Evolutionary conservation across 2,113 vertebrate species (phyloP), one percentile per base, ranked within the genome.

Genomic region (Anser brachyrhynchus): DNA sequence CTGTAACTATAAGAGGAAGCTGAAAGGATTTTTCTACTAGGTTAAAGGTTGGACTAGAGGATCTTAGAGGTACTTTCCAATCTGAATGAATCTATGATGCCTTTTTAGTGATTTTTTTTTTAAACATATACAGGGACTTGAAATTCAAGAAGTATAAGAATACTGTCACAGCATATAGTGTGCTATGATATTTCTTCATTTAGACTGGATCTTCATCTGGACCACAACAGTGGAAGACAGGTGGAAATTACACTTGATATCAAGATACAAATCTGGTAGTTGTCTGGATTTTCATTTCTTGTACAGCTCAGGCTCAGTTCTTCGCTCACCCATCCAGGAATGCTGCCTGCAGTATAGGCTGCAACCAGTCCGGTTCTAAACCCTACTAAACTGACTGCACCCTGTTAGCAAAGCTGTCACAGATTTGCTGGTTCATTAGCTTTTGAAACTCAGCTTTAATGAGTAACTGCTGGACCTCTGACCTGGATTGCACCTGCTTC

Each of bases 271-370:
- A 54, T 31, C 29, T 51, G 41, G 17, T 16, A 54, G 21, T 46
- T 2, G 0, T 41, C 49, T 49, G 25, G n/a, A 43, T 79, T 79
- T 78, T 59, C 3, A 22, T 81, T 54, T 94, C 37, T 77, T 59
- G 25, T 55, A 35, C 35, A 81, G n/a, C 33, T 93, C 3, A 4
- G 75, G 10, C 13, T 75, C 31, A 25, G 46, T 84, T 92, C 46
- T 93, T 64, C 28, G 46, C n/a, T 78, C 21, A 41, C 10, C 7
- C 35, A 58, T 64, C 87, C 46, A 61, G 52, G 37, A 87, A 64
- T 52, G 20, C 25, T 52, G 4, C 37, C 6, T 3, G 13, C 33
- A 77, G 58, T 1, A 3, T n/a, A 17, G 0, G 0, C 25, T 89
- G 55, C 37, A 74, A 41, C 23, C 33, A 93, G 28, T 26, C 25